Evolutionary conservation across 2,797 vertebrate species (phyloP).

Genomic region (Pangasius sanitwongsei): DNA sequence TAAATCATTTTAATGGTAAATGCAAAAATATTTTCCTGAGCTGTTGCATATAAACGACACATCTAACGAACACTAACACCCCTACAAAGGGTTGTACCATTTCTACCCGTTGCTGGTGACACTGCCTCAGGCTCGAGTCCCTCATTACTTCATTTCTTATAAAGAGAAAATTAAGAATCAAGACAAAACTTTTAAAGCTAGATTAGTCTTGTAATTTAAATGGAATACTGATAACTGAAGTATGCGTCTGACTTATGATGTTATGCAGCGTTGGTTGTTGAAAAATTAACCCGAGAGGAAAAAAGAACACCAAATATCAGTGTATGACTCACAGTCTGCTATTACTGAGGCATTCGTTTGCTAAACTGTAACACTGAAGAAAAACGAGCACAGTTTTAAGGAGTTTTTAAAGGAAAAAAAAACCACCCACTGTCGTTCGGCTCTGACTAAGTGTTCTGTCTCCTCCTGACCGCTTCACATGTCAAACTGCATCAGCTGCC

Average conservation of each 20-base stretch:
- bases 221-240: neutral
- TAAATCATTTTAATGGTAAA: neutral
- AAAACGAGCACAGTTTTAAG: neutral
- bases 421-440: neutral
- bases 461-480: constrained; percentile 36
- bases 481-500: constrained; percentile 52
- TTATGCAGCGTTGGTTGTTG: neutral
- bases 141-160: neutral
- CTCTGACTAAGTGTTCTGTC: constrained; percentile 43
- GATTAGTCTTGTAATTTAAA: neutral
- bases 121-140: neutral
- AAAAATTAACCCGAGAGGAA: neutral
- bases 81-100: neutral
- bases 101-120: neutral
- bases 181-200: neutral
- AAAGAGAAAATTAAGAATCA: neutral
- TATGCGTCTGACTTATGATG: neutral
- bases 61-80: neutral
- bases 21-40: neutral
- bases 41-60: neutral
- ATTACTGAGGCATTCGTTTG: neutral
- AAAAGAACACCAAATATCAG: neutral
- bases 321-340: neutral
- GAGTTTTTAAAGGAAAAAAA: neutral
- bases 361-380: neutral